Base-by-base conservation (phyloP, 2,113 vertebrate species). In the Mixornis gularis region DNA sequence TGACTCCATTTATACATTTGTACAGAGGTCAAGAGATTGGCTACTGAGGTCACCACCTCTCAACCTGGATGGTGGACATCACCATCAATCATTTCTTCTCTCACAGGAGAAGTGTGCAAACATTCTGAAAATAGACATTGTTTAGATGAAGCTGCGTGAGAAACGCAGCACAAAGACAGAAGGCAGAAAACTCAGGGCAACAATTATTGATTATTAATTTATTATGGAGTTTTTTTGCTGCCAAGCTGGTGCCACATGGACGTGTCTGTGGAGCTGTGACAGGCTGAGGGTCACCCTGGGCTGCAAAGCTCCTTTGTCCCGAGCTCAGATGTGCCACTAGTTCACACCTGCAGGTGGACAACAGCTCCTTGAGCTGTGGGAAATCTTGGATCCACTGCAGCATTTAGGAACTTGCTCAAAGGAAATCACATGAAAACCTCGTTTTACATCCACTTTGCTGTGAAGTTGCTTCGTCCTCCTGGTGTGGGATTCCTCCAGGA, bases 291-390 rank as follows among this genome's bases (percentile, higher is more conserved):
- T 4, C 65, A 65, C 12, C 7, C 1, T 5, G 34, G 18, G 9
- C 34, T 38, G 36, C 51, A 55, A 5, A 48, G 18, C 9, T 11
- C 3, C 1, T n/a, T 7, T 59, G 55, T 22, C 26, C 73, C 64
- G 4, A 12, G 6, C 41, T 29, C 1, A 4, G 59, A 2, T 19
- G 56, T 18, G 22, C 65, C 55, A 3, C 10, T 17, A 3, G 8
- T 20, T 34, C 27, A 14, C 73, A 13, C 5, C 48, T 41, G 40
- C 24, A 55, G 12, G 4, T 27, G 55, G 30, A 29, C 60, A 62
- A 1, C 52, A 38, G 2, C 49, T 60, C 8, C 64, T 22, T 9
- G 36, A 32, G 43, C 5, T 34, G 13, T 2, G 14, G 73, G 46
- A 85, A 71, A 51, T 22, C 70, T 17, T 32, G 48, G 65, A 13